Evolutionary conservation across 2,797 vertebrate species (phyloP), one percentile per base, ranked within the genome.

Genomic region (Lepus oiostolus): DNA sequence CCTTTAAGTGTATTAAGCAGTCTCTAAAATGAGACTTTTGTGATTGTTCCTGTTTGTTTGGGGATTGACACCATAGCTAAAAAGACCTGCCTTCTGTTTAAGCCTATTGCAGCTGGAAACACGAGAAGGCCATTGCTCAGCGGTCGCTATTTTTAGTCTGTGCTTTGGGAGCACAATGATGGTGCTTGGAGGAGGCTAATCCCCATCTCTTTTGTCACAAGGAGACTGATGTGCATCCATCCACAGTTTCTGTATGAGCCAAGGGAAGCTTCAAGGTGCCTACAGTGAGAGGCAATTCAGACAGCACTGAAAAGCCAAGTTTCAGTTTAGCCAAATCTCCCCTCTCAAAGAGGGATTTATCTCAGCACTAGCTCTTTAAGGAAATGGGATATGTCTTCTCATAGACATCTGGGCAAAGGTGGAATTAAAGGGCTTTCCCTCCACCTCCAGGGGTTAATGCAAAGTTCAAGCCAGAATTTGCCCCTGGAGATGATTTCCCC

Each of bases 31-130:
- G 50, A 42, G 50, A 93, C 72, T 93, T 95, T 83, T 70, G 47
- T 86, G 91, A 84, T 71, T 84, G 75, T 30, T 95, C 77, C 79
- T 84, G 60, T 38, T 80, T 91, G 65, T 88, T 88, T 87, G 52
- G 82, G 42, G n/a, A 90, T 68, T 92, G 62, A 92, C 74, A 88
- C 35, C 68, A 16, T 85, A 52, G 28, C 35, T 85, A 75, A 89
- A 91, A 90, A 54, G 77, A 93, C 74, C 32, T 19, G 50, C 47
- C 62, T 91, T 95, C 65, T 92, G 80, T 87, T 71, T 86, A 72
- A 89, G 88, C 22, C 10, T 95, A 95, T 97, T 85, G 82, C 84
- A 87, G 81, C 70, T 62, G 63, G 94, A 95, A 95, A 93, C 54
- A 47, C 47, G 88, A 94, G 96, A 91, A 91, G 63, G 58, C 81